A percentile compares a stretch with the other conserved stretches of the same genome.
Evolutionary conservation across 2,113 vertebrate genomes (phyloP).

Genomic region (Microcebus tavaratra): DNA sequence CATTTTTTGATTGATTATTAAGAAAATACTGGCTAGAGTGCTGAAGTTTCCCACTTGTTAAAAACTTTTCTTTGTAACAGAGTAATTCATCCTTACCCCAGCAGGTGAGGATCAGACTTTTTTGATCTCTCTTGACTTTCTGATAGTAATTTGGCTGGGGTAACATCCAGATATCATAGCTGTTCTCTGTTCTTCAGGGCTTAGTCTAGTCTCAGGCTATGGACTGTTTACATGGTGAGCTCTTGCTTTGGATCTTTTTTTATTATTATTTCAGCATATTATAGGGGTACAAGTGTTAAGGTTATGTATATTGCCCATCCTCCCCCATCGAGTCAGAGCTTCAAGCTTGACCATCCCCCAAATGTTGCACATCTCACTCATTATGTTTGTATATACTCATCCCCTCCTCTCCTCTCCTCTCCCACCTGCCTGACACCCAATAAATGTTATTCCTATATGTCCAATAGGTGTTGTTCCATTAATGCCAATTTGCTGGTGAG

Average conservation of each 20-base stretch:
- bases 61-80: constrained; percentile 8
- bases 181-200: not conserved
- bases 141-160: not conserved
- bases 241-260: not conserved
- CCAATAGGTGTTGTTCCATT: too few relatives aligned
- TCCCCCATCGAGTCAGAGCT: too few relatives aligned
- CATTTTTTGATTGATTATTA: constrained; percentile 15
- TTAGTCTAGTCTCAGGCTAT: not conserved
- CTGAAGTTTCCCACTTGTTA: constrained; percentile 10
- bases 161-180: not conserved
- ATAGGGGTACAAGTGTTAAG: too few relatives aligned
- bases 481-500: too few relatives aligned
- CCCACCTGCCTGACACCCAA: too few relatives aligned
- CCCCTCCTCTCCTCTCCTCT: too few relatives aligned
- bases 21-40: not conserved
- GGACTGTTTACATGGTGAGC: not conserved
- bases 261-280: too few relatives aligned
- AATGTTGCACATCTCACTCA: too few relatives aligned
- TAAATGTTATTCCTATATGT: too few relatives aligned
- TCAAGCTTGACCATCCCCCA: too few relatives aligned
- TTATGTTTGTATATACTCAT: too few relatives aligned
- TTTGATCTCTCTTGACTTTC: not conserved
- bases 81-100: not conserved
- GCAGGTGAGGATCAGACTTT: not conserved
- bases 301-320: too few relatives aligned